Percentiles rank a stretch among this genome's conserved stretches.
Conservation (phyloP, 2,113 vertebrate genomes). For the Nycticorax nycticorax region DNA sequence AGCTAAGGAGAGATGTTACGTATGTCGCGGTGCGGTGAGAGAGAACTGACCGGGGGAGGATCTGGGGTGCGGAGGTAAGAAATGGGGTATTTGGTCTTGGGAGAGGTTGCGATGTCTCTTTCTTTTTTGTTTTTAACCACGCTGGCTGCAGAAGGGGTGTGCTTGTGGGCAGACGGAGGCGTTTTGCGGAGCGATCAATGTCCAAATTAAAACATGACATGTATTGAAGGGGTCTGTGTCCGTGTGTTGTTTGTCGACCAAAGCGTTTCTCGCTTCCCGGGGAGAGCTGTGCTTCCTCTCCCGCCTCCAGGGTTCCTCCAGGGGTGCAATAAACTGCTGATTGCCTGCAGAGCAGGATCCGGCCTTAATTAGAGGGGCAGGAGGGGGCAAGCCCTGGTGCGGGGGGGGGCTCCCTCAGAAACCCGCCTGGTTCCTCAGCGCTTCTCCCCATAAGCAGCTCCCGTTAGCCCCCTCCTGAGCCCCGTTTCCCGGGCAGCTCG, state of each 20-base stretch:
- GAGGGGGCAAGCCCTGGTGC: not conserved
- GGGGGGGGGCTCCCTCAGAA: not conserved
- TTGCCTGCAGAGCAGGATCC: not conserved
- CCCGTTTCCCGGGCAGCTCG: not conserved
- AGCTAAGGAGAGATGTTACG: slow-evolving; percentile 39
- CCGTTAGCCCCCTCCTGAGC: not conserved
- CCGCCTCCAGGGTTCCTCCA: not conserved
- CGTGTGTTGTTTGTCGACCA: slow-evolving; percentile 26
- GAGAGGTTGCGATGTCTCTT: not conserved
- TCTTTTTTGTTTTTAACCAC: not conserved
- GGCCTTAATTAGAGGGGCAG: not conserved
- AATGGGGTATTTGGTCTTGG: slow-evolving; percentile 25
- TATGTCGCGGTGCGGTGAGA: slow-evolving; percentile 49
- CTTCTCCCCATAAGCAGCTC: not conserved
- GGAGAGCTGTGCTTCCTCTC: not conserved
- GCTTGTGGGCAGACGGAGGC: slow-evolving; percentile 29
- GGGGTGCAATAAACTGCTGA: not conserved
- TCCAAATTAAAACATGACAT: slow-evolving; percentile 78
- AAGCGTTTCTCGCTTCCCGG: rapidly evolving
- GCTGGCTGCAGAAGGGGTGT: slow-evolving; percentile 38
- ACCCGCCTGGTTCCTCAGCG: rapidly evolving
- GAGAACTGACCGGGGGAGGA: not conserved
- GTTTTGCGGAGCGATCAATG: slow-evolving; percentile 66
- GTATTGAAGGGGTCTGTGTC: slow-evolving; percentile 57
- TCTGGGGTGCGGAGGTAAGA: slow-evolving; percentile 19